A percentile compares a stretch with the other conserved stretches of the same genome.
Evolutionary conservation across 37 sponge, comb jelly and placozoan genomes (phyloP).

Genomic region (Cliona cf. orientalis): DNA sequence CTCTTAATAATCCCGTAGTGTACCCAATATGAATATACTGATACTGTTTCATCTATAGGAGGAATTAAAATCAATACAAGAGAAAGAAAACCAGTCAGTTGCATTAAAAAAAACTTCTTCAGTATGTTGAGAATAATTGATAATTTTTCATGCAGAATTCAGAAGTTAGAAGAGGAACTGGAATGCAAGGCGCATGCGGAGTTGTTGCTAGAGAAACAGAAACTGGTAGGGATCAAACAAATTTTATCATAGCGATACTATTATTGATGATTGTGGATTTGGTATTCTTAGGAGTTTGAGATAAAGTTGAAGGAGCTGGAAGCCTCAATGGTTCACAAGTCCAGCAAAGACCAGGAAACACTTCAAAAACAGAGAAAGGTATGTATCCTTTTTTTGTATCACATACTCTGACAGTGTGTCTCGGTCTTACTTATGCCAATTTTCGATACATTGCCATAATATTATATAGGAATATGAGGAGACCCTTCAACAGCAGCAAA

Average conservation of each 20-base stretch:
- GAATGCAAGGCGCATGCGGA: conserved; percentile 32
- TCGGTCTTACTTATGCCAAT: no score
- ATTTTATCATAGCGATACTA: not conserved
- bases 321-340: not conserved
- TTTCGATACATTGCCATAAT: not conserved
- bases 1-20: no score
- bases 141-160: conserved; percentile 29
- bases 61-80: conserved; percentile 12
- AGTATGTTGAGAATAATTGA: not conserved
- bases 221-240: conserved; percentile 22
- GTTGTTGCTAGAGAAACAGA: conserved; percentile 64
- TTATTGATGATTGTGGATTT: not conserved
- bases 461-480: conserved; percentile 11
- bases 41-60: conserved; percentile 7
- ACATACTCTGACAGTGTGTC: no score
- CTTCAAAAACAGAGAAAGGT: conserved; percentile 42
- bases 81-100: conserved; percentile 29
- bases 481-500: conserved; percentile 8
- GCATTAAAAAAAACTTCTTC: not conserved
- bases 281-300: conserved; percentile 51
- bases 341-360: conserved; percentile 26
- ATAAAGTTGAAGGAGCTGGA: conserved; percentile 39
- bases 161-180: conserved; percentile 65
- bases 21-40: no score
- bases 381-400: not conserved